These are phyloP conservation scores for Andrena haemorrhoa DNA, from an alignment of 2,888 invertebrate genomes.

Conservation along the genomic window DNA sequence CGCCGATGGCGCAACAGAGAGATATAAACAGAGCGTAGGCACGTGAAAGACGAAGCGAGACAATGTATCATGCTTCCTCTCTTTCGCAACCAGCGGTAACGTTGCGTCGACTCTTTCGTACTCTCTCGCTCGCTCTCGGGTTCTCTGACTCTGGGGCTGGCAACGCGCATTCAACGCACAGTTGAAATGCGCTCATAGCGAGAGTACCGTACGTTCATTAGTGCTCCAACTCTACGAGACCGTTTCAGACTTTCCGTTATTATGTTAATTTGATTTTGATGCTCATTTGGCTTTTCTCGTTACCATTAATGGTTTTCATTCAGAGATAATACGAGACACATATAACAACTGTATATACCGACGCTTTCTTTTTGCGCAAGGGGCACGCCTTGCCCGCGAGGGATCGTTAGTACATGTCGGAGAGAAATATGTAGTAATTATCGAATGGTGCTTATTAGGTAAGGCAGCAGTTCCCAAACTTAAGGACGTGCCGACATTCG, in stretches of 20 bases:
- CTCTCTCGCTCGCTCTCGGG: no score
- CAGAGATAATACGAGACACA: slow-evolving; percentile 63
- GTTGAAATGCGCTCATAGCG: no score
- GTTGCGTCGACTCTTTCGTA: no score
- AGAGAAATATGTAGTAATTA: slow-evolving; percentile 50
- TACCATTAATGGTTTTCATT: slow-evolving; percentile 68
- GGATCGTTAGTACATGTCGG: slow-evolving; percentile 47
- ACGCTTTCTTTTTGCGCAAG: slow-evolving; percentile 52
- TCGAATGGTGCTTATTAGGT: slow-evolving; percentile 60
- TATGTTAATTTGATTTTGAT: slow-evolving; percentile 73
- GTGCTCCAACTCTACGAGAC: slow-evolving; percentile 42
- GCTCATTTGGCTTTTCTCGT: slow-evolving; percentile 75
- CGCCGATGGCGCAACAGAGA: no score
- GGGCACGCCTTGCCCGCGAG: slow-evolving; percentile 48
- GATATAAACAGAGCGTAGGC: no score
- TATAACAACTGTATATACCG: slow-evolving; percentile 58
- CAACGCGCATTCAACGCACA: no score
- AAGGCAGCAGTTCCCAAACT: slow-evolving; percentile 54
- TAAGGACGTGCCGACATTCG: slow-evolving; percentile 7
- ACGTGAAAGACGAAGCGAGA: no score
- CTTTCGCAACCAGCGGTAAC: no score
- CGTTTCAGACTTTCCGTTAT: slow-evolving; percentile 60
- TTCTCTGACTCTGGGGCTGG: no score
- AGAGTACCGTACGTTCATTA: slow-evolving; percentile 14
- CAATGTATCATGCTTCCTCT: no score